These are phyloP conservation scores for Scartelaos histophorus DNA, from an alignment of 2,113 vertebrate species.

Conservation along the genomic window DNA sequence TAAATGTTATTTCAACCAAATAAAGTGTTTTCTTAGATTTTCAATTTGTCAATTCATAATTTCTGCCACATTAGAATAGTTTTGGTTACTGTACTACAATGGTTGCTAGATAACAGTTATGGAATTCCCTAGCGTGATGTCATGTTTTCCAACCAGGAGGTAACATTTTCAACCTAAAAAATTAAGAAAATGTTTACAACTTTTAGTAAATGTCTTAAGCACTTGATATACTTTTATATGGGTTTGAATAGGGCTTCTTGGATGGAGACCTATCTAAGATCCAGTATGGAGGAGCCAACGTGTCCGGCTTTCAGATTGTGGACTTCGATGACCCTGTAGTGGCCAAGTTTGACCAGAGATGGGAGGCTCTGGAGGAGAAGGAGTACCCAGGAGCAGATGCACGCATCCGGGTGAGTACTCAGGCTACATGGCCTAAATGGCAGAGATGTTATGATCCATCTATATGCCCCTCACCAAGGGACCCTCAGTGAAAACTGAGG, in stretches of 20 bases:
- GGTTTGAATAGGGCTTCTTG: slow-evolving; percentile 85
- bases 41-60: too few species aligned
- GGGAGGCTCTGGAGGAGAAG: slow-evolving; percentile 95
- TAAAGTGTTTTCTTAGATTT: too few species aligned
- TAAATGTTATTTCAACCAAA: too few species aligned
- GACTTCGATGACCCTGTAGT: slow-evolving; percentile 95
- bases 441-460: background rate
- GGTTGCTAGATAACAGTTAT: too few species aligned
- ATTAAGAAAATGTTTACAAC: too few species aligned
- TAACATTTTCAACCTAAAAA: too few species aligned
- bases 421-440: background rate
- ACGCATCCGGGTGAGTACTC: slow-evolving; percentile 84
- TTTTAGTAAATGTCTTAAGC: background rate
- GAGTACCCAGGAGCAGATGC: slow-evolving; percentile 94
- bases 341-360: slow-evolving; percentile 93
- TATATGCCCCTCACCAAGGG: background rate
- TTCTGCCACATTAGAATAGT: too few species aligned
- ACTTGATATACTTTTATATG: slow-evolving; percentile 6
- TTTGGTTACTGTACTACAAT: too few species aligned
- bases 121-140: too few species aligned
- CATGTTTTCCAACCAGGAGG: too few species aligned
- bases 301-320: slow-evolving; percentile 97
- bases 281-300: slow-evolving; percentile 96
- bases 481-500: background rate
- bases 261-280: slow-evolving; percentile 96